Percentiles rank a stretch among this genome's conserved stretches.
phyloP scores from a whole-genome alignment of 2,888 invertebrate species.

The Eupithecia centaureata region DNA sequence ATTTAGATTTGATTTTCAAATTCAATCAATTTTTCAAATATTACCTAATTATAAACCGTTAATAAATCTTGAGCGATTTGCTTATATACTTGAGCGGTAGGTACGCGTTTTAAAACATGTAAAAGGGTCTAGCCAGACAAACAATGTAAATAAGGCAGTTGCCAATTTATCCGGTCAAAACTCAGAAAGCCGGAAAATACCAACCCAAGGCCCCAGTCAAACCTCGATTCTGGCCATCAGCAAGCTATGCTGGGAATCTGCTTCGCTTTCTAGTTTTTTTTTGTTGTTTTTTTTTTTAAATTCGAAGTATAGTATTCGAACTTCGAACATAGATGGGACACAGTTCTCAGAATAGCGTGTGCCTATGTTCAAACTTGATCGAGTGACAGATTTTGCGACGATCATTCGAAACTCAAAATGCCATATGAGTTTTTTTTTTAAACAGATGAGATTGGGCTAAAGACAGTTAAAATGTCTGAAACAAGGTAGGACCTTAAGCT shows the following conservation, averaged over 20 bases:
- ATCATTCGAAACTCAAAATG: neutral
- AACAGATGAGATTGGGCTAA: neutral
- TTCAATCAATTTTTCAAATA: too few relatives aligned
- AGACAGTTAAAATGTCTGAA: neutral
- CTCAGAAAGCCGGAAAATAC: conserved; percentile 17
- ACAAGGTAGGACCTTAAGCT: neutral
- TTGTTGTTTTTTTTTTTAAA: conserved; percentile 56
- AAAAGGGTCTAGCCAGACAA: too few relatives aligned
- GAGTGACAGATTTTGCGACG: neutral
- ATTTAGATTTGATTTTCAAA: too few relatives aligned
- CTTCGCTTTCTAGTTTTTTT: conserved; percentile 63
- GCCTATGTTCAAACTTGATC: conserved; percentile 11
- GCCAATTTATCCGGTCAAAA: conserved; percentile 16
- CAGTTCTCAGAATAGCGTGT: conserved; percentile 55
- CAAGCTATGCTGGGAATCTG: conserved; percentile 47
- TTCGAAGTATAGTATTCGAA: conserved; percentile 7
- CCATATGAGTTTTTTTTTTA: too few relatives aligned
- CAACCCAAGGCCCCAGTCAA: conserved; percentile 5
- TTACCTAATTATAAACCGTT: too few relatives aligned
- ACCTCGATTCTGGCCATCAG: conserved; percentile 21
- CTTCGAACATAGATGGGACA: conserved; percentile 48
- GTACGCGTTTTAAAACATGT: too few relatives aligned
- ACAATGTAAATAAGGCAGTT: too few relatives aligned
- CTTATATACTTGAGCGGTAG: too few relatives aligned
- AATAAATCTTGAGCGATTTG: too few relatives aligned